Percentiles rank a stretch among this genome's conserved stretches.
phyloP scores from a whole-genome alignment of 2,888 invertebrate genomes.

The Caenorhabditis sp. region DNA sequence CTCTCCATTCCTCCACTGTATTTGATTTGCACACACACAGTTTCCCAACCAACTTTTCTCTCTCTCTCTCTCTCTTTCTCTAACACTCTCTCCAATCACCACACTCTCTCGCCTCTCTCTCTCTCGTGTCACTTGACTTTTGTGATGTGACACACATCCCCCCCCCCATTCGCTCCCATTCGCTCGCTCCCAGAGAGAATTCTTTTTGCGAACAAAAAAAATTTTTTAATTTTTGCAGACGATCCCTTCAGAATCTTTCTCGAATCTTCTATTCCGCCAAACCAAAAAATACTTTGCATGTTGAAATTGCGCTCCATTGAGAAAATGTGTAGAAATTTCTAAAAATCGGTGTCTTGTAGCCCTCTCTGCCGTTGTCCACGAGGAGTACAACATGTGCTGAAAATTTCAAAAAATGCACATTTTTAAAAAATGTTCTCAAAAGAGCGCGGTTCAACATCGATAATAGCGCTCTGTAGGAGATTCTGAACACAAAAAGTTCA shows the following conservation, averaged over 20 bases:
- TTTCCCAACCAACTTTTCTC: not conserved
- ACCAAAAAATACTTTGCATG: no score
- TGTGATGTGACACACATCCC: conserved; percentile 39
- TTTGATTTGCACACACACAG: conserved; percentile 16
- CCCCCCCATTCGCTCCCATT: not conserved
- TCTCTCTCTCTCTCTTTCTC: not conserved
- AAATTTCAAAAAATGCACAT: no score
- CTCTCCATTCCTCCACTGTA: not conserved
- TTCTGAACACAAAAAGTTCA: no score
- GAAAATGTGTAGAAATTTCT: no score
- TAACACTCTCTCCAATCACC: not conserved
- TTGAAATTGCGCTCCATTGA: no score
- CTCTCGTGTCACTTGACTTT: conserved; percentile 40
- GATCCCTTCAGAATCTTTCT: no score
- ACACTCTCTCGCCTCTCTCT: not conserved
- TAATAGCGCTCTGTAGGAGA: no score
- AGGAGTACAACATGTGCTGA: not conserved
- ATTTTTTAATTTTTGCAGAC: not conserved
- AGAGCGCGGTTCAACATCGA: no score
- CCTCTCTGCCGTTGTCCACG: no score
- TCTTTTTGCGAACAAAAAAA: conserved; percentile 10
- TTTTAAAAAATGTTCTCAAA: no score
- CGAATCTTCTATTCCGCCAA: no score
- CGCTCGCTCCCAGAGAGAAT: not conserved
- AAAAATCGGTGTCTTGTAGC: no score